phyloP scores from a whole-genome alignment of 2,797 vertebrate genomes.

The Xiphorhynchus erythropygius region DNA sequence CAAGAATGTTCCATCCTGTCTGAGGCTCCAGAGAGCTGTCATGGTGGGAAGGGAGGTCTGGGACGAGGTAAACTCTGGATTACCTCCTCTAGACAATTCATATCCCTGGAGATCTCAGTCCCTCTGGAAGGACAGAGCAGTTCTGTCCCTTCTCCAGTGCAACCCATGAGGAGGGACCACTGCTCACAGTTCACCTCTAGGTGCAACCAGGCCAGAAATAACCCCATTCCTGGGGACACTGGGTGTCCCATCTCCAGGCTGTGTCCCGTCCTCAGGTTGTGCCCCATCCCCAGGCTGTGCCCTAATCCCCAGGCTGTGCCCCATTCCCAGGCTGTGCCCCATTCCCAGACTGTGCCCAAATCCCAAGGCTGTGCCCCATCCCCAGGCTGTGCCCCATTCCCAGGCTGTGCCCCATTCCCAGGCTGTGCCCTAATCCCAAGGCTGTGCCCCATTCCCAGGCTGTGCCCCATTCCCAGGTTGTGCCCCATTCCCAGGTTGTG shows the following conservation, averaged over 20 bases:
- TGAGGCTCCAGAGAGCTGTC: accelerated
- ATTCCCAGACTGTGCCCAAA: too few species aligned
- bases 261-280: neutral
- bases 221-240: neutral
- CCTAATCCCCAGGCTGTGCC: neutral
- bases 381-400: too few species aligned
- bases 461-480: too few species aligned
- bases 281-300: too few species aligned
- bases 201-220: accelerated
- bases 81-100: neutral
- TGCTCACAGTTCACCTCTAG: accelerated
- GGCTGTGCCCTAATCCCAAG: too few species aligned
- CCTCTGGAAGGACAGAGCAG: accelerated
- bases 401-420: too few species aligned
- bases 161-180: neutral
- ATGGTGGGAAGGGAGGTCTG: accelerated
- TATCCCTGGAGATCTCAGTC: neutral
- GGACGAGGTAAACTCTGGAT: neutral
- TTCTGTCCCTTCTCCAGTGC: neutral
- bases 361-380: too few species aligned
- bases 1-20: neutral
- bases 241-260: neutral
- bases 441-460: too few species aligned
- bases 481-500: neutral
- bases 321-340: too few species aligned